These are phyloP conservation scores for Microctonus brassicae DNA, from an alignment of 2,888 invertebrate species.

Conservation along the genomic window DNA sequence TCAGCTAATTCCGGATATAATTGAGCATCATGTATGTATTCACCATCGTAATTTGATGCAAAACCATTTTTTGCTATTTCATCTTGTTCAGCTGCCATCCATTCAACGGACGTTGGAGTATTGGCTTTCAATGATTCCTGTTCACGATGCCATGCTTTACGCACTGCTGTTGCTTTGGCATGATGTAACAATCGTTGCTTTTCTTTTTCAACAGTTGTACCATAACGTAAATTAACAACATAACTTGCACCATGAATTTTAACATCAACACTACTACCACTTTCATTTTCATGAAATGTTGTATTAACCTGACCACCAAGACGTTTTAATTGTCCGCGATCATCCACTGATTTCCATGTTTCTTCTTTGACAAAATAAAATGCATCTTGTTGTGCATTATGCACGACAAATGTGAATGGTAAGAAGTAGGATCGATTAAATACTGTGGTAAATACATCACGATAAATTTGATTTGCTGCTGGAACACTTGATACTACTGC, in stretches of 20 bases:
- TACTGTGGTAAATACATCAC: slow-evolving; percentile 92
- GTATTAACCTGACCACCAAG: slow-evolving; percentile 92
- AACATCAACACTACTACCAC: slow-evolving; percentile 83
- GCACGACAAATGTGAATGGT: slow-evolving; percentile 89
- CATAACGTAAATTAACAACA: slow-evolving; percentile 94
- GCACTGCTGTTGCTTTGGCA: slow-evolving; percentile 87
- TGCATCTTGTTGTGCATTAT: slow-evolving; percentile 90
- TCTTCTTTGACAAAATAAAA: slow-evolving; percentile 95
- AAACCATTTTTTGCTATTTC: slow-evolving; percentile 89
- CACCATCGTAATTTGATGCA: slow-evolving; percentile 88
- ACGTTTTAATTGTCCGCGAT: slow-evolving; percentile 88
- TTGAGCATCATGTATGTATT: slow-evolving; percentile 91
- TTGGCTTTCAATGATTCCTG: slow-evolving; percentile 86
- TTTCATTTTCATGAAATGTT: slow-evolving; percentile 89
- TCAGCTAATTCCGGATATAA: slow-evolving; percentile 94
- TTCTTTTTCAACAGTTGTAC: slow-evolving; percentile 91
- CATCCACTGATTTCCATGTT: slow-evolving; percentile 89
- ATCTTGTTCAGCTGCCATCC: slow-evolving; percentile 90
- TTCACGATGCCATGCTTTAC: slow-evolving; percentile 94
- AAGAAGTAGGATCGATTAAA: slow-evolving; percentile 90
- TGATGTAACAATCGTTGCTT: slow-evolving; percentile 90
- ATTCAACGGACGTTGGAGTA: slow-evolving; percentile 83
- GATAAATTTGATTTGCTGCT: slow-evolving; percentile 90
- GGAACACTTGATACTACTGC: slow-evolving; percentile 89
- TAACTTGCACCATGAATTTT: slow-evolving; percentile 93